Percentiles rank a stretch among this genome's conserved stretches.
phyloP scores from a whole-genome alignment of 2,113 vertebrate genomes.

The Asarcornis scutulata region DNA sequence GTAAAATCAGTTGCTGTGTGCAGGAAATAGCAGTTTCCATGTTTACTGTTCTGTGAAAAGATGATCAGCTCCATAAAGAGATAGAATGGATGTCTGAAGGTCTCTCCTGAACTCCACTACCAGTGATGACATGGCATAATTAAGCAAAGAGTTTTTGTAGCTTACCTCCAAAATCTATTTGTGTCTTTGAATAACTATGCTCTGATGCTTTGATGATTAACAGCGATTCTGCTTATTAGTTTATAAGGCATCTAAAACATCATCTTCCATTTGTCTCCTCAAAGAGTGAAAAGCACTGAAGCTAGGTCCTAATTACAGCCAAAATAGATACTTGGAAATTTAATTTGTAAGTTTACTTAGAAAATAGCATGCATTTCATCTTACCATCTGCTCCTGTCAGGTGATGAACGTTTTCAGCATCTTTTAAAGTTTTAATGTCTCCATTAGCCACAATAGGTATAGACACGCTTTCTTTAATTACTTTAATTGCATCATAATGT shows the following conservation, averaged over 20 bases:
- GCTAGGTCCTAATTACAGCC: not conserved
- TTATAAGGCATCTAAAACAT: not conserved
- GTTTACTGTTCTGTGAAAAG: not conserved
- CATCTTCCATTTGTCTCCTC: not conserved
- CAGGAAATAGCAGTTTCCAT: not conserved
- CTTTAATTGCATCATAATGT: slow-evolving; percentile 93
- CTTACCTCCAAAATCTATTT: not conserved
- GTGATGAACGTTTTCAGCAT: slow-evolving; percentile 84
- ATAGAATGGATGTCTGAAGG: not conserved
- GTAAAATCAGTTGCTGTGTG: not conserved
- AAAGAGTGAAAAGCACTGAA: not conserved
- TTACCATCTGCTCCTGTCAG: slow-evolving; percentile 92
- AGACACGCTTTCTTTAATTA: slow-evolving; percentile 89
- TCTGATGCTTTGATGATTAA: not conserved
- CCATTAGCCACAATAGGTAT: slow-evolving; percentile 94
- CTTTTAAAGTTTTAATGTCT: slow-evolving; percentile 88
- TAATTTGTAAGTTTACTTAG: not conserved
- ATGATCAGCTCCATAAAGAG: not conserved
- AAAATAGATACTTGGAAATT: not conserved
- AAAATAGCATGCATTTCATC: slow-evolving; percentile 26
- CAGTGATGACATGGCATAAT: not conserved
- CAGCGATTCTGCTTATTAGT: not conserved
- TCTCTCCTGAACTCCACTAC: not conserved
- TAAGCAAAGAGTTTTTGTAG: slow-evolving; percentile 26
- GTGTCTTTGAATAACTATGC: not conserved